phyloP scores from a whole-genome alignment of 1,140 invertebrate genomes.

The Aporrectodea caliginosa region DNA sequence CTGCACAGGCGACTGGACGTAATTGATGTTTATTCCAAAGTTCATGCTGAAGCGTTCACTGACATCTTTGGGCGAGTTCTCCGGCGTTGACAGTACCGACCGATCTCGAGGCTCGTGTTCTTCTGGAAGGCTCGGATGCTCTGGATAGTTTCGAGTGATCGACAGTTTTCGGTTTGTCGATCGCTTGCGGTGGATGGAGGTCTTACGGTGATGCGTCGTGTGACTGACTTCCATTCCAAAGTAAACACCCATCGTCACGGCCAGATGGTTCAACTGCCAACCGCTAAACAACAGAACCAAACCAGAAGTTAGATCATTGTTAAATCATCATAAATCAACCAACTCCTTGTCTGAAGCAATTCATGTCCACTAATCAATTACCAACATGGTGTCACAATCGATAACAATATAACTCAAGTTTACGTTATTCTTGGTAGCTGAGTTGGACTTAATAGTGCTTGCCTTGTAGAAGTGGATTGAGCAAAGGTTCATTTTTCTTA shows the following conservation, averaged over 20 bases:
- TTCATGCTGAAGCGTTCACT: neutral
- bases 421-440: no score
- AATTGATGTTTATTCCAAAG: neutral
- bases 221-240: neutral
- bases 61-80: neutral
- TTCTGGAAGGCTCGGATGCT: neutral
- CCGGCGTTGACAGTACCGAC: neutral
- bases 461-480: no score
- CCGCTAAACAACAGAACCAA: neutral
- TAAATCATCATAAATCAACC: no score
- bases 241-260: neutral
- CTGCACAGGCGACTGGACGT: neutral
- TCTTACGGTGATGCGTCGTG: neutral
- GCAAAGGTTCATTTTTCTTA: no score
- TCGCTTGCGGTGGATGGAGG: neutral
- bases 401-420: no score
- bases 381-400: no score
- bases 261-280: neutral
- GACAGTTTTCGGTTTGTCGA: neutral
- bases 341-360: no score
- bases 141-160: neutral
- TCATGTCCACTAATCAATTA: no score
- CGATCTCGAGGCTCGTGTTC: no score
- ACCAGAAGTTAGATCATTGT: no score
- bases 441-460: no score